Evolutionary conservation across 2,888 invertebrate genomes (phyloP).

Genomic region (Cerceris ruficornis): DNA sequence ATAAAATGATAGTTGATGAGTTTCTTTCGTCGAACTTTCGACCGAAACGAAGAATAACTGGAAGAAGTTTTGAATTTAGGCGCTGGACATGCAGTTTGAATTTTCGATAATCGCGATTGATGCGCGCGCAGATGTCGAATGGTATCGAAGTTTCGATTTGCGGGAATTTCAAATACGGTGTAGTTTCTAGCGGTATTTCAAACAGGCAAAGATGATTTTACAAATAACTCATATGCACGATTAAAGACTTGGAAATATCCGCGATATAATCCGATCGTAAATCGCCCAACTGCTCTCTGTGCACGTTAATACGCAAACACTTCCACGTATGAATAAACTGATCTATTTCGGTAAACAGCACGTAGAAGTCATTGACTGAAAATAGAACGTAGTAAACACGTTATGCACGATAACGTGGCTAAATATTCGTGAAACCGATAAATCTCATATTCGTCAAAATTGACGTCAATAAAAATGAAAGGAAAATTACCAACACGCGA

Average conservation of each 20-base stretch:
- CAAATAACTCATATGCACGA: not conserved
- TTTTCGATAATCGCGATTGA: too few species aligned
- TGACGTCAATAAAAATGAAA: not conserved
- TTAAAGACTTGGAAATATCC: not conserved
- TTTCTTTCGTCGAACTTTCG: too few species aligned
- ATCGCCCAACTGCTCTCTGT: not conserved
- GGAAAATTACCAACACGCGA: not conserved
- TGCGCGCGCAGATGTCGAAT: too few species aligned
- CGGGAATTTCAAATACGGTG: too few species aligned
- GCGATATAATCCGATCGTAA: slow-evolving; percentile 11
- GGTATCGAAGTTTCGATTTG: too few species aligned
- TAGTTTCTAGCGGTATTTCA: too few species aligned
- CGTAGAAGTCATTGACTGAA: not conserved
- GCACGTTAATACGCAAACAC: not conserved
- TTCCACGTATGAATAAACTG: not conserved
- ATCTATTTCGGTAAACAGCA: not conserved
- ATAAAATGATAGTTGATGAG: too few species aligned
- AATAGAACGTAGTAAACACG: slow-evolving; percentile 1
- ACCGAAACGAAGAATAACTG: too few species aligned
- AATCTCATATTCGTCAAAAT: not conserved
- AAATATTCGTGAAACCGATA: not conserved
- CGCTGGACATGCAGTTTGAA: too few species aligned
- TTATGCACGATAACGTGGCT: not conserved
- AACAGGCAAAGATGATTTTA: not conserved
- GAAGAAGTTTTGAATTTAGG: too few species aligned